phyloP scores from a whole-genome alignment of 2,888 invertebrate genomes.

The Acanthacorydalis orientalis region DNA sequence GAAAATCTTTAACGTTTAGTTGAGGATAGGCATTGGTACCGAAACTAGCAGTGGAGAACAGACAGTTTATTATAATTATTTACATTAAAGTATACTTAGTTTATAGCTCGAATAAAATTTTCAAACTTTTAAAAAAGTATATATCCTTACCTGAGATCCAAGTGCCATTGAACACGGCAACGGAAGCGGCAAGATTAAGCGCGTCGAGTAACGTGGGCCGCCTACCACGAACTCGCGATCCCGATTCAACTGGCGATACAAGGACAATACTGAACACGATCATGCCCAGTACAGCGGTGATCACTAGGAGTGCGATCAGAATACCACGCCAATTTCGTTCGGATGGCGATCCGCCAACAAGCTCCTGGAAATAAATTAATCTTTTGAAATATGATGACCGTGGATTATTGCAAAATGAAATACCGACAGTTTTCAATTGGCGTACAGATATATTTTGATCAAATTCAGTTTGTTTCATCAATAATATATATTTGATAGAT shows the following conservation, averaged over 20 bases:
- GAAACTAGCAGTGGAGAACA: too few species aligned
- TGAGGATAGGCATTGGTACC: too few species aligned
- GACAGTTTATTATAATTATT: too few species aligned
- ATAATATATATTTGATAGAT: background rate
- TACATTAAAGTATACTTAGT: too few species aligned
- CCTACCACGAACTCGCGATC: conserved; percentile 46
- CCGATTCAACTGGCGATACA: conserved; percentile 64
- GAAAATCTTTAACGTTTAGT: too few species aligned
- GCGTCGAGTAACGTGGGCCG: conserved; percentile 52
- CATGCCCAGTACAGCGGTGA: conserved; percentile 71
- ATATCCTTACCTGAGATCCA: conserved; percentile 39
- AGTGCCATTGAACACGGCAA: conserved; percentile 52
- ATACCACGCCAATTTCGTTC: conserved; percentile 92
- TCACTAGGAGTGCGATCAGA: conserved; percentile 79
- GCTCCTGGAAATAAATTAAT: conserved; percentile 44
- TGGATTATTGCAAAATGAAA: background rate
- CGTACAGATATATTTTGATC: conserved; percentile 6
- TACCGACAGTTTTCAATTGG: background rate
- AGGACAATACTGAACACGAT: conserved; percentile 84
- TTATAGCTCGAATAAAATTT: too few species aligned
- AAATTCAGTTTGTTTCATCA: background rate
- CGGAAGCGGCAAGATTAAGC: conserved; percentile 22
- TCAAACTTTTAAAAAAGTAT: too few species aligned
- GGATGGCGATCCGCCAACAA: conserved; percentile 72
- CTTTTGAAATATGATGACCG: background rate